Evolutionary conservation across 2,888 invertebrate genomes (phyloP), one percentile per base, ranked within the genome.

Genomic region (Calliphora vomitoria): DNA sequence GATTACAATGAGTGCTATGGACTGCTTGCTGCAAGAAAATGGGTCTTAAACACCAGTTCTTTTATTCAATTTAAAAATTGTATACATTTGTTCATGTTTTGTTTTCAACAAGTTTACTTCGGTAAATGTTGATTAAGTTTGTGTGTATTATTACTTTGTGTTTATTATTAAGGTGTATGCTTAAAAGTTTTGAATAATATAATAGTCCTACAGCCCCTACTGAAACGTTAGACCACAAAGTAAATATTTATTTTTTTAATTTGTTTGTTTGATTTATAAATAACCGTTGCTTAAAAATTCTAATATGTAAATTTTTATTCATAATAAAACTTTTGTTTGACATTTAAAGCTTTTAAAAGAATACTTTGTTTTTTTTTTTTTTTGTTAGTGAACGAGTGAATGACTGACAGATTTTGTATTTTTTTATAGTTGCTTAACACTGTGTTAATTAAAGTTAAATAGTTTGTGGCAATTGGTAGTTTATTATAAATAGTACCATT

Each of bases 381-480:
- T 18, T 20, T 64, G 6, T 25, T 5, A 18, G 47, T 18, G 20
- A 25, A 10, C 13, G 35, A 41, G 60, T 62, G 38, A 64, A 69
- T 47, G 25, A 60, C 10, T 62, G 15, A 11, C 20, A 0, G 13
- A n/a, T 58, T 31, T 60, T 74, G 3, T 72, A 18, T 53, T 58
- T 69, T 41, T 69, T 76, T 41, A 18, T 25, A 71, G 64, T 76
- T 72, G 71, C 35, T 71, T 55, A 83, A 38, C 64, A 78, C 35
- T 41, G 69, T 76, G 82, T 15, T 74, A 76, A 82, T 76, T 60
- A 50, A 82, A 62, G 75, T 35, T 76, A 76, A 82, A 62, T 41
- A 35, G 53, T 55, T 8, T 55, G 44, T 15, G 35, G 31, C 62
- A 76, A 10, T 44, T 47, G 4, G 10, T 41, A 35, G 15, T 41